Base-by-base conservation (phyloP, 2,113 vertebrate species). In the Dunckerocampus dactyliophorus region DNA sequence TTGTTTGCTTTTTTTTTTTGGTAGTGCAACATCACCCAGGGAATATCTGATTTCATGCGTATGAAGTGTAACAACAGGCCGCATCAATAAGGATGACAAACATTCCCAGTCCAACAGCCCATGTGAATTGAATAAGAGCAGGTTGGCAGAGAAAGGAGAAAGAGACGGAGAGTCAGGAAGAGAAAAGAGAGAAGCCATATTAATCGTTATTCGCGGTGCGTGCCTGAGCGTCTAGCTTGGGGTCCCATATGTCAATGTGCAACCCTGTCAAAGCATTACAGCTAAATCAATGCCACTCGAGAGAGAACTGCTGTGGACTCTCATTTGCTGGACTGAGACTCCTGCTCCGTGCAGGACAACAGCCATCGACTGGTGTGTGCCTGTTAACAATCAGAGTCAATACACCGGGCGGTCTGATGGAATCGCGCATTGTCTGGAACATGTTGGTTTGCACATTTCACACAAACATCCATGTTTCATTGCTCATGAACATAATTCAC, bases 261-360 rank as follows among this genome's bases (percentile, higher is more conserved):
- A n/a, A 65, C 52, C 69, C 75, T 79, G 81, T 83, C 77, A 78
- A 57, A 62, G 68, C 63, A 67, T 73, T 82, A 78, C 74, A 79
- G 71, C 71, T 75, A 79, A 88, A 84, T 87, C 80, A 77, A 80
- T 83, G 71, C 34, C 73, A 57, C 51, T 8, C n/a, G 80, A 75
- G 74, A 79, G 63, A 34, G 64, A 82, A 66, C 70, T 67, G 80
- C 74, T 80, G 78, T 65, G 54, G 73, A 75, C 69, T 71, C 70
- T 72, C 59, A 21, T 21, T 60, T 43, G 16, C 34, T 9, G n/a
- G 51, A 67, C 53, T 54, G 70, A 66, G 69, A 70, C 63, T 73
- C 62, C 15, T 52, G 42, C 61, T 62, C 59, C n/a, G 59, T 22
- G 5, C 50, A 17, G 61, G 59, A 47, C 69, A 67, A 77, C 69